Evolutionary conservation across 2,797 vertebrate species (phyloP).

Genomic region (Sphenodon punctatus): DNA sequence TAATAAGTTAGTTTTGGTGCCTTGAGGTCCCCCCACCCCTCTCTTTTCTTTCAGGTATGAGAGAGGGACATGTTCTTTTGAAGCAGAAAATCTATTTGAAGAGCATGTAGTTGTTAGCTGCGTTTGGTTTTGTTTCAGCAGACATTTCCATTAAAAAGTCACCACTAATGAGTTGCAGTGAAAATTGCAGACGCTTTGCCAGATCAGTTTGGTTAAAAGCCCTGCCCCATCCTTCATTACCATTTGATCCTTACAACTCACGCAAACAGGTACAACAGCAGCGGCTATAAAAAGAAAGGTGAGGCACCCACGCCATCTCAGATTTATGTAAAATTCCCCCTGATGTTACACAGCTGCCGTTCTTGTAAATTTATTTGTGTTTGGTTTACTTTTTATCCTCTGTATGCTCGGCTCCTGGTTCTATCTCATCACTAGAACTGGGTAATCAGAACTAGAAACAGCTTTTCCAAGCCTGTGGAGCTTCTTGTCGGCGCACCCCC

Average conservation of each 20-base stretch:
- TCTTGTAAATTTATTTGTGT: background rate
- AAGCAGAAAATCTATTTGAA: slow-evolving; percentile 44
- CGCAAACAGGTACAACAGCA: background rate
- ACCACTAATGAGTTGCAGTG: slow-evolving; percentile 48
- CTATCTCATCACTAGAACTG: background rate
- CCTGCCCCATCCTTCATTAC: background rate
- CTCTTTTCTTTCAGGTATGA: background rate
- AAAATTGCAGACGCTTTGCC: slow-evolving; percentile 28
- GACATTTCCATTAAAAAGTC: slow-evolving; percentile 47
- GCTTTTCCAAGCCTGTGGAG: background rate
- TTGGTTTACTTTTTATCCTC: background rate
- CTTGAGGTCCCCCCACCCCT: background rate
- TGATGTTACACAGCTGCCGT: background rate
- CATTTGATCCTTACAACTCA: background rate
- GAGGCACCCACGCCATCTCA: background rate
- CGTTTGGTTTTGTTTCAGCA: slow-evolving; percentile 41
- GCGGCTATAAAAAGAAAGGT: background rate
- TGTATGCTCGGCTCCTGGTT: background rate
- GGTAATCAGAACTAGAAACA: background rate
- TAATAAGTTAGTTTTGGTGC: background rate
- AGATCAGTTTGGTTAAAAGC: slow-evolving; percentile 56
- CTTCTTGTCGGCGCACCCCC: too few relatives aligned
- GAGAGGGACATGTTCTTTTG: slow-evolving; percentile 11
- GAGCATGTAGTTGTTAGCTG: slow-evolving; percentile 14
- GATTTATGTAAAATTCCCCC: background rate